These are phyloP conservation scores for Addax nasomaculatus DNA, from an alignment of 2,113 vertebrate species.

Conservation along the genomic window DNA sequence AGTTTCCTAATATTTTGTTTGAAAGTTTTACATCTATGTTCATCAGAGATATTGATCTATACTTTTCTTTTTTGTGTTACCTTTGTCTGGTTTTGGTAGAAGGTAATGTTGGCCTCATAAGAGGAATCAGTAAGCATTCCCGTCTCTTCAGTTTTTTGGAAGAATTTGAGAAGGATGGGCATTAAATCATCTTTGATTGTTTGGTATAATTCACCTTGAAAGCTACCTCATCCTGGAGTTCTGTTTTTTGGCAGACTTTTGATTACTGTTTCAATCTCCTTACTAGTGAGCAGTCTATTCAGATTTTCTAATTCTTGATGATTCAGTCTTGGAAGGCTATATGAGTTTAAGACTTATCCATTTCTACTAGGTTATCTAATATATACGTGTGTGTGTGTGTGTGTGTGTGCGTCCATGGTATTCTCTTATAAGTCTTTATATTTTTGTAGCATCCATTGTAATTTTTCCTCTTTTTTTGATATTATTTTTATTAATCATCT, in stretches of 20 bases:
- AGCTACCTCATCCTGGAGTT: neutral
- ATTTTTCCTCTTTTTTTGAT: neutral
- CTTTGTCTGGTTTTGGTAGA: neutral
- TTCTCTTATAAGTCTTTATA: neutral
- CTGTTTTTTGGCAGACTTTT: neutral
- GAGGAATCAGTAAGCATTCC: neutral
- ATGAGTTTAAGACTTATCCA: neutral
- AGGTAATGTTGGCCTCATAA: neutral
- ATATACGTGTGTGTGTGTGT: neutral
- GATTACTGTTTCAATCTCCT: neutral
- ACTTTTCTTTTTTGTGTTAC: neutral
- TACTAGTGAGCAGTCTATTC: neutral
- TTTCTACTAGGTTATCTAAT: neutral
- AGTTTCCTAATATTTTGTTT: neutral
- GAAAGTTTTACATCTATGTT: neutral
- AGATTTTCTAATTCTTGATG: neutral
- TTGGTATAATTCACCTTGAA: neutral
- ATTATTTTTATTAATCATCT: neutral
- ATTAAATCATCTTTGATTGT: neutral
- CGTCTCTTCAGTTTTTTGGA: neutral
- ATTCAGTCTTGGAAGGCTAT: neutral
- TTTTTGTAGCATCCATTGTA: neutral
- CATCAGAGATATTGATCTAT: neutral
- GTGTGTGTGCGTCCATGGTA: too few species aligned
- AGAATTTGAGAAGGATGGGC: neutral